These are phyloP conservation scores for Chydorus sphaericus DNA, from an alignment of 2,888 invertebrate species.

Conservation along the genomic window DNA sequence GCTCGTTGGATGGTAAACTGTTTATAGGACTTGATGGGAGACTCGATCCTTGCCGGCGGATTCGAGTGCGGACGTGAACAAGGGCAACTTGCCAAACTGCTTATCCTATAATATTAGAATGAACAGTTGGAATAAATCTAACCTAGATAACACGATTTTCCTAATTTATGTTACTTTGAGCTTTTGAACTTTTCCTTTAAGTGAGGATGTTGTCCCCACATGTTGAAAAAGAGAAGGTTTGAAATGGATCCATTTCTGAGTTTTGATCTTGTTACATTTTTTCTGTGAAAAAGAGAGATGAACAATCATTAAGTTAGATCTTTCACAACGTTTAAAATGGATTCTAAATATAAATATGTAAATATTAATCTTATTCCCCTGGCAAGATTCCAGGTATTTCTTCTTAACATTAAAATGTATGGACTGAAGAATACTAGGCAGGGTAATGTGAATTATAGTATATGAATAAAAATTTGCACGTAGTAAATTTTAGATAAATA, in stretches of 20 bases:
- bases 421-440: no score
- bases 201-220: slow-evolving; percentile 83
- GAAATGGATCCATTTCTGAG: slow-evolving; percentile 65
- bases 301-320: no score
- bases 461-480: no score
- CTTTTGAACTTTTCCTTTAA: slow-evolving; percentile 91
- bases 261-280: slow-evolving; percentile 61
- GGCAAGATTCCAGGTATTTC: no score
- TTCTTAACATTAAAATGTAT: no score
- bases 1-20: slow-evolving; percentile 63
- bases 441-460: no score
- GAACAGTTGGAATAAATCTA: neutral
- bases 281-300: slow-evolving; percentile 53
- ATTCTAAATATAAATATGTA: neutral
- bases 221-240: slow-evolving; percentile 89
- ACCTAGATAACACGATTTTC: neutral
- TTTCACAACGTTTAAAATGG: neutral
- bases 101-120: slow-evolving; percentile 48
- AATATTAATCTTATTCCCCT: slow-evolving; percentile 2
- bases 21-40: slow-evolving; percentile 63
- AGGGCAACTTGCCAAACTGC: slow-evolving; percentile 67
- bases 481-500: no score
- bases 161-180: slow-evolving; percentile 51
- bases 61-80: slow-evolving; percentile 66
- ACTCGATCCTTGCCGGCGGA: slow-evolving; percentile 50